These are phyloP conservation scores for Phyllotreta cruciferae DNA, from an alignment of 2,888 invertebrate species.

Conservation along the genomic window DNA sequence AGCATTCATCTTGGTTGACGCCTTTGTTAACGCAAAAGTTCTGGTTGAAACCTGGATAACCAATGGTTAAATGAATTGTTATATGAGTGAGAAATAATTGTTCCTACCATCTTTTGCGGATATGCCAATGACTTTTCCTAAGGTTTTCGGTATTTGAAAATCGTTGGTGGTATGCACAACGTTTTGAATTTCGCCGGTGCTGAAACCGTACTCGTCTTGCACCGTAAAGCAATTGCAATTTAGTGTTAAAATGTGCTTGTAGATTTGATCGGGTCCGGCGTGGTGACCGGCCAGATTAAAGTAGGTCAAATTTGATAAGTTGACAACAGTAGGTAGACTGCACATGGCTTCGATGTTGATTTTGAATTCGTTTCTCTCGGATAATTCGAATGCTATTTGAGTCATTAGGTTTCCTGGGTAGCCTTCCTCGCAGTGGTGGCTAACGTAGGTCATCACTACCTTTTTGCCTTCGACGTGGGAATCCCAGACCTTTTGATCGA, in stretches of 20 bases:
- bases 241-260: slow-evolving; percentile 74
- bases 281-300: slow-evolving; percentile 92
- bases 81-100: too few relatives aligned
- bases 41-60: slow-evolving; percentile 71
- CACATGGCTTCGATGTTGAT: slow-evolving; percentile 80
- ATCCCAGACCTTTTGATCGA: slow-evolving; percentile 48
- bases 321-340: slow-evolving; percentile 80
- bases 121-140: slow-evolving; percentile 70
- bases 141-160: slow-evolving; percentile 69
- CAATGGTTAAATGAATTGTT: background rate
- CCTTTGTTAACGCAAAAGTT: slow-evolving; percentile 79
- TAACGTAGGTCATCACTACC: slow-evolving; percentile 76
- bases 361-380: slow-evolving; percentile 74
- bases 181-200: slow-evolving; percentile 74
- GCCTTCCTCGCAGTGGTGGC: slow-evolving; percentile 81
- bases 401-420: slow-evolving; percentile 84
- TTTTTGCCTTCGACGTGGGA: slow-evolving; percentile 66
- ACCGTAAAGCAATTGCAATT: slow-evolving; percentile 80
- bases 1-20: slow-evolving; percentile 64
- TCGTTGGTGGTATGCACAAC: slow-evolving; percentile 78
- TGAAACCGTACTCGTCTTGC: slow-evolving; percentile 66
- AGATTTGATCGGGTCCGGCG: slow-evolving; percentile 67
- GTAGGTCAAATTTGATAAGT: slow-evolving; percentile 84
- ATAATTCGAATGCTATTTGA: slow-evolving; percentile 75
- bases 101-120: slow-evolving; percentile 66